Evolutionary conservation across 2,888 invertebrate species (phyloP), one percentile per base, ranked within the genome.

Genomic region (Tenodera sinensis): DNA sequence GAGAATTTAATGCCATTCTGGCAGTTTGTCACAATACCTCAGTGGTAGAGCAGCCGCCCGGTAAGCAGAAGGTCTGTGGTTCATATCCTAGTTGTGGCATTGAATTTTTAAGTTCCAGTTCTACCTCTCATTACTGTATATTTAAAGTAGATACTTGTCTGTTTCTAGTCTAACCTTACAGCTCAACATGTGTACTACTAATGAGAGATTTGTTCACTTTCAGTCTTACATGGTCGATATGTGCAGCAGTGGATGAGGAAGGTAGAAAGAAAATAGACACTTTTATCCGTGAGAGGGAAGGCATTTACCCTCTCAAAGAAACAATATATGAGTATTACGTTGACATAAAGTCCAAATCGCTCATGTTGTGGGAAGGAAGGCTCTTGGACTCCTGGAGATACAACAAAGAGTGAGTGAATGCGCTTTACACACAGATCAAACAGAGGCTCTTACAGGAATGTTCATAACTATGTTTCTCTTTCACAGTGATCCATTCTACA

Each of bases 271-370:
- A 96, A 93, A 95, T 98, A 91, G 98, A 98, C 93, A 95, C 94
- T 91, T 97, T 96, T 94, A 95, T 97, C 88, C 95, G 97, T 83
- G 97, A 97, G 93, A 95, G 96, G 92, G 97, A 97, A 92, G 96
- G 96, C 14, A 93, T 96, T 8, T 98, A 97, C 93, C 98, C 98
- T 0, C 95, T 98, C 84, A 97, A 97, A 92, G 98, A 98, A 92
- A 97, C 97, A 0, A 95, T 98, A 14, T 98, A 97, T 93, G 98
- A 98, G 93, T 98, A 98, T 93, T 97, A 95, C 92, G 97, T 98
- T n/a, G 97, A 98, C 92, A 95, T 95, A 82, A 94, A 95, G 90
- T 95, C 96, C 90, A 95, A 95, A 47, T 94, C 95, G 90, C 97
- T 97, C 93, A 94, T 95, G 87, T 95, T 96, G 28, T 98, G 98